phyloP scores from a whole-genome alignment of 2,888 invertebrate species.

The Macaria liturata region DNA sequence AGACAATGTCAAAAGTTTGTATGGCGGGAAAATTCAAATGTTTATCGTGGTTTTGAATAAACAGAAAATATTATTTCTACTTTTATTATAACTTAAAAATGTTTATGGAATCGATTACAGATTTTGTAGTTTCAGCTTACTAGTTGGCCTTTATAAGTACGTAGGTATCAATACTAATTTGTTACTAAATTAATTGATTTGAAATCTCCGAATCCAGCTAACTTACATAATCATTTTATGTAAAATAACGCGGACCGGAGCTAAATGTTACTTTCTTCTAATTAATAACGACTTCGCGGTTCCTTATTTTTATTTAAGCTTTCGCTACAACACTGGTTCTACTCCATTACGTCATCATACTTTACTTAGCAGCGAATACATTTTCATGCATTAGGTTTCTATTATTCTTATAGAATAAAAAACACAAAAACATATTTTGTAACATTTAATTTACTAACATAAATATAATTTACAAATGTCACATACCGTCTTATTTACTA shows the following conservation, averaged over 20 bases:
- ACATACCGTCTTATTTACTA: constrained; percentile 38
- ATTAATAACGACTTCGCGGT: constrained; percentile 1
- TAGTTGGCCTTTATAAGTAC: too few species aligned
- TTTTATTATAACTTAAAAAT: too few species aligned
- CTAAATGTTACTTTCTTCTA: constrained; percentile 8
- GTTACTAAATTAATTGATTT: too few species aligned
- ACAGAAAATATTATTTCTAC: too few species aligned
- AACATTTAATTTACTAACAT: constrained; percentile 63
- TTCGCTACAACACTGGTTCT: constrained; percentile 13
- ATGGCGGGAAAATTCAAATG: too few species aligned
- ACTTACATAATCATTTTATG: constrained; percentile 1
- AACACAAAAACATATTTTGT: constrained; percentile 29
- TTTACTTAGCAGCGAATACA: neutral
- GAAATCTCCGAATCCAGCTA: too few species aligned
- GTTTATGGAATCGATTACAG: too few species aligned
- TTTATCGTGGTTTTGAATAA: too few species aligned
- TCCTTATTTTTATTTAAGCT: constrained; percentile 1
- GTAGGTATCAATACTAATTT: too few species aligned
- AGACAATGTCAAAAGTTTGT: too few species aligned
- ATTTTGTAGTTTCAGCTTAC: too few species aligned
- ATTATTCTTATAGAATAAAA: neutral
- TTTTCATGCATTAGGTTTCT: neutral
- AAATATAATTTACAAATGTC: constrained; percentile 68
- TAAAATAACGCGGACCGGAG: neutral
- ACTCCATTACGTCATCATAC: constrained; percentile 7